Conservation (phyloP, 2,797 vertebrate species). For the Galaxias olidus region DNA sequence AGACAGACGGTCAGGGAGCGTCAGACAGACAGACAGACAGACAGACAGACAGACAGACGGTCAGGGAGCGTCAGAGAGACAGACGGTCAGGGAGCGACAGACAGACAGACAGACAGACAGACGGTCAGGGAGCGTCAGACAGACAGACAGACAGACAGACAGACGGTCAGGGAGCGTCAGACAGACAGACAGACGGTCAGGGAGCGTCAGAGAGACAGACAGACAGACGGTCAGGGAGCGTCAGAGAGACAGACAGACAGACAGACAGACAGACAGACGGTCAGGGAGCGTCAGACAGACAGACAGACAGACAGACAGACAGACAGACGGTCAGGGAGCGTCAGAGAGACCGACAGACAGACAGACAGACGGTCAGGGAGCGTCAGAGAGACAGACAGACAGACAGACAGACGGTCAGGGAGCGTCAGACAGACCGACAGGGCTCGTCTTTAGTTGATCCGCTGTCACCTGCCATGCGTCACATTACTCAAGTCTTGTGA, state of each 20-base stretch:
- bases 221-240: neutral
- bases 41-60: no score
- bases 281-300: neutral
- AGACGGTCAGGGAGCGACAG: no score
- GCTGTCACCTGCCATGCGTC: conserved; percentile 53
- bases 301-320: no score
- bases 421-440: neutral
- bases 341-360: neutral
- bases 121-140: no score
- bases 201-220: no score
- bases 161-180: no score
- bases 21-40: neutral
- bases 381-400: neutral
- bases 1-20: conserved; percentile 1
- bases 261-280: neutral
- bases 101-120: no score
- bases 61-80: no score
- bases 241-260: no score
- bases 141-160: no score
- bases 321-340: neutral
- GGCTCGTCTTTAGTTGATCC: conserved; percentile 38
- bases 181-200: no score
- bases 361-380: neutral
- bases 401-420: conserved; percentile 1
- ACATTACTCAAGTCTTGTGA: conserved; percentile 41